These are phyloP conservation scores for Acrobasis repandana DNA, from an alignment of 2,888 invertebrate species.

Conservation along the genomic window DNA sequence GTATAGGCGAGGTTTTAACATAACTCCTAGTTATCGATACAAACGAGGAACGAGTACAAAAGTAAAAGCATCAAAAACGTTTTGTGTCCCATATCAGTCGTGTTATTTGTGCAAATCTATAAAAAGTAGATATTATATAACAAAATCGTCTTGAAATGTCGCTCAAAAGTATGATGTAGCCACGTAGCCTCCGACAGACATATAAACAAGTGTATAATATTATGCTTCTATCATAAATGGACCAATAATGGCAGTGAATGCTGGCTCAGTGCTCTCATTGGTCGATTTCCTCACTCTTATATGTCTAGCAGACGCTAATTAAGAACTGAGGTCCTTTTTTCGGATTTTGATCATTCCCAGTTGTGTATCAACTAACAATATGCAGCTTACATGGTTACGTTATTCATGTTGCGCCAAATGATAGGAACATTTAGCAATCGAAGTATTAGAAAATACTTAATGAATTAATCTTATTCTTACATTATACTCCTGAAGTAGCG, in stretches of 20 bases:
- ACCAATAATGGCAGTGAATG: constrained; percentile 81
- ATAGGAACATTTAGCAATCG: too few species aligned
- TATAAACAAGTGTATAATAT: constrained; percentile 78
- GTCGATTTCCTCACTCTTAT: constrained; percentile 76
- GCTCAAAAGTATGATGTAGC: constrained; percentile 76
- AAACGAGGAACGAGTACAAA: constrained; percentile 72
- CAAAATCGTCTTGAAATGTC: constrained; percentile 79
- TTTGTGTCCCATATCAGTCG: constrained; percentile 82
- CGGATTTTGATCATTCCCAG: constrained; percentile 49
- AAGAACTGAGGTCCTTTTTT: constrained; percentile 73
- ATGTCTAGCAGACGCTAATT: constrained; percentile 78
- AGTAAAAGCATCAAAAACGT: constrained; percentile 80
- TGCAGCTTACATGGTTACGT: too few species aligned
- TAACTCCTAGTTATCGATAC: constrained; percentile 55
- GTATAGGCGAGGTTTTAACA: constrained; percentile 64
- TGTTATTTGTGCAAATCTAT: constrained; percentile 78
- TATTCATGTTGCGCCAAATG: too few species aligned
- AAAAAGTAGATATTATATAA: constrained; percentile 64
- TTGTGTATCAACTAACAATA: too few species aligned
- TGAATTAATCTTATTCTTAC: too few species aligned
- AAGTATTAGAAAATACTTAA: too few species aligned
- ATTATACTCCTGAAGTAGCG: too few species aligned
- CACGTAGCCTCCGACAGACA: constrained; percentile 80
- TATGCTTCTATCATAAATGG: constrained; percentile 74
- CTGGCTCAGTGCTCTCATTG: constrained; percentile 78